These are phyloP conservation scores for Achlya flavicornis DNA, from an alignment of 2,888 invertebrate species.

Conservation along the genomic window DNA sequence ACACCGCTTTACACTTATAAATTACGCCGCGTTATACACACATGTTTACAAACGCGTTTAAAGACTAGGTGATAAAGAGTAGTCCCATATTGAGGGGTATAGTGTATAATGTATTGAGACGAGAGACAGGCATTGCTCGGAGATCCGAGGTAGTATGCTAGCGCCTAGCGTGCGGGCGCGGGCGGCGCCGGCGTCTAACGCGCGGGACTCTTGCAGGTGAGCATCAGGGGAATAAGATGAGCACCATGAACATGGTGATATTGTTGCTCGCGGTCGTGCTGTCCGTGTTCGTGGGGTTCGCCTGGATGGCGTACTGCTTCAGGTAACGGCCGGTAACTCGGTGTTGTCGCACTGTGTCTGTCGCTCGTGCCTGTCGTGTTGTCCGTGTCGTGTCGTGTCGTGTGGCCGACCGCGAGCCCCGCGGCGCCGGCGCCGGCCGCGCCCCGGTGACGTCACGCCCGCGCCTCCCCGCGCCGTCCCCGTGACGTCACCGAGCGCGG, in stretches of 20 bases:
- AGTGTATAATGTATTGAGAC: not conserved
- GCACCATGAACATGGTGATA: constrained; percentile 95
- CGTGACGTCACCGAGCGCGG: constrained; percentile 41
- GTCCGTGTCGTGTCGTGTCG: constrained; percentile 54
- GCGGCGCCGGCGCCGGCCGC: constrained; percentile 63
- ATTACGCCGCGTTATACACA: not conserved
- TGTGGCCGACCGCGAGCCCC: constrained; percentile 50
- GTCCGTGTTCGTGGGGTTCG: constrained; percentile 97
- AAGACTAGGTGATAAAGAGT: not conserved
- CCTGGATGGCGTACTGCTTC: constrained; percentile 97
- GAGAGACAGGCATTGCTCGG: constrained; percentile 67
- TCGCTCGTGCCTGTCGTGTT: constrained; percentile 72
- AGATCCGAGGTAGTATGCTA: constrained; percentile 30
- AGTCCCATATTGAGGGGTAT: not conserved
- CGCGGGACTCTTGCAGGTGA: constrained; percentile 87
- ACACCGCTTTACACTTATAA: constrained; percentile 18
- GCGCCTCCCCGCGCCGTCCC: too few species aligned
- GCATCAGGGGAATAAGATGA: constrained; percentile 91
- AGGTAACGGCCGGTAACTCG: constrained; percentile 87
- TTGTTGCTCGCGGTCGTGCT: constrained; percentile 96
- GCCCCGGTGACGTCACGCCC: constrained; percentile 56
- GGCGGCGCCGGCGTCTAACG: constrained; percentile 78
- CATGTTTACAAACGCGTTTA: constrained; percentile 1
- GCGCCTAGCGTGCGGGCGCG: constrained; percentile 47
- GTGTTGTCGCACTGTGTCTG: constrained; percentile 79